Evolutionary conservation across 2,888 invertebrate genomes (phyloP).

Genomic region (Cyaniris semiargus): DNA sequence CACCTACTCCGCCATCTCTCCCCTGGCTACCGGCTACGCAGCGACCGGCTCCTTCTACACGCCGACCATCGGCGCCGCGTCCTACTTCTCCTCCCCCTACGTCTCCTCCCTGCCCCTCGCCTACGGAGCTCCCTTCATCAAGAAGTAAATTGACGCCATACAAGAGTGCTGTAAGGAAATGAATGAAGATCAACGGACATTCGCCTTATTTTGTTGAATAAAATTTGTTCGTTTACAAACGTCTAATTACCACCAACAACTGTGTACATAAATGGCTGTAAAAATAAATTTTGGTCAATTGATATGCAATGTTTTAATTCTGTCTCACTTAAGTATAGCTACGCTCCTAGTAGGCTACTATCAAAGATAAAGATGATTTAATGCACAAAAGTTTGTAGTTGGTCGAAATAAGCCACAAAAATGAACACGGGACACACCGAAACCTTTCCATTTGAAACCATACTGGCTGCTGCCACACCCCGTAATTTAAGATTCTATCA

Average conservation of each 20-base stretch:
- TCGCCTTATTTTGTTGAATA: neutral
- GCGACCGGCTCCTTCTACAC: neutral
- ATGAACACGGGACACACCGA: too few species aligned
- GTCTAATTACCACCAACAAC: neutral
- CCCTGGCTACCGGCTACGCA: neutral
- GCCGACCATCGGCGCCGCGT: neutral
- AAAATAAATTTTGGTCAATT: conserved; percentile 8
- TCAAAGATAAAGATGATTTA: too few species aligned
- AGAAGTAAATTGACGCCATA: conserved; percentile 34
- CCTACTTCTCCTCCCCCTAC: conserved; percentile 49
- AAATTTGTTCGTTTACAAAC: neutral
- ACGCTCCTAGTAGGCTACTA: too few species aligned
- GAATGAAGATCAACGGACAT: neutral
- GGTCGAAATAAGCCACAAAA: too few species aligned
- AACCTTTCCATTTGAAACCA: too few species aligned
- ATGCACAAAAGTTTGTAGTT: too few species aligned
- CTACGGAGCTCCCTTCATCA: conserved; percentile 38
- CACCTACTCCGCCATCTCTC: conserved; percentile 24
- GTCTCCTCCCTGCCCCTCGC: conserved; percentile 34
- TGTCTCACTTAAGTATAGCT: too few species aligned
- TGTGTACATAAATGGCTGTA: conserved; percentile 2
- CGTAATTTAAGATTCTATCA: too few species aligned
- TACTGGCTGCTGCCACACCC: too few species aligned
- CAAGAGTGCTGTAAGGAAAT: neutral
- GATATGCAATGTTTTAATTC: too few species aligned